phyloP scores from a whole-genome alignment of 2,888 invertebrate species.

The Drosophila mayaguana region DNA sequence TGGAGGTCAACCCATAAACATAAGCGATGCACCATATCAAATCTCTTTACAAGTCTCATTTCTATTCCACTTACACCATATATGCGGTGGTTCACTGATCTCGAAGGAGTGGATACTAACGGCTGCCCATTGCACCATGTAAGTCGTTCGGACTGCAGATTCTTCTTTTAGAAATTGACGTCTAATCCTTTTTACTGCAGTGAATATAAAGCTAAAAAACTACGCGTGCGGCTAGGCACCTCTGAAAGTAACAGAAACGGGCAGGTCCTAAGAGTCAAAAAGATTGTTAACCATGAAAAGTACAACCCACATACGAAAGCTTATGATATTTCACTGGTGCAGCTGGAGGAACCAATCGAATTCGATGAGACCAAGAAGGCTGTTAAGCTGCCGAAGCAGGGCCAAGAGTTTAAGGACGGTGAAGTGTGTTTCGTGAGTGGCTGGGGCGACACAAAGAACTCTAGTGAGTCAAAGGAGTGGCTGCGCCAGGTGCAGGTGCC shows the following conservation, averaged over 20 bases:
- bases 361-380: conserved; percentile 85
- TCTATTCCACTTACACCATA: conserved; percentile 56
- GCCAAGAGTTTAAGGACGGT: conserved; percentile 79
- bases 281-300: conserved; percentile 86
- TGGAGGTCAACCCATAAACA: conserved; percentile 83
- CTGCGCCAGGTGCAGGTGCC: conserved; percentile 87
- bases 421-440: conserved; percentile 83
- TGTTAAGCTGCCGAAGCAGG: conserved; percentile 84
- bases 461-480: conserved; percentile 74
- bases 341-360: conserved; percentile 86
- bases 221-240: conserved; percentile 87
- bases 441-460: conserved; percentile 84
- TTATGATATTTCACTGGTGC: conserved; percentile 87
- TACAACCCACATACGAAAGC: conserved; percentile 87
- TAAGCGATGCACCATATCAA: conserved; percentile 84
- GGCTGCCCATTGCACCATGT: conserved; percentile 85
- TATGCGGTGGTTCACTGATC: conserved; percentile 84
- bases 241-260: conserved; percentile 86
- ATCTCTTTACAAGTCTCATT: conserved; percentile 80
- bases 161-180: fast-evolving
- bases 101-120: conserved; percentile 83
- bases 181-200: conserved; percentile 45
- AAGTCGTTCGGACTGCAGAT: conserved; percentile 32
- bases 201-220: conserved; percentile 65
- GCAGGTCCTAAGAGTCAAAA: conserved; percentile 85